Base-by-base conservation (phyloP, 2,888 invertebrate species). In the Drosophila neotestacea region DNA sequence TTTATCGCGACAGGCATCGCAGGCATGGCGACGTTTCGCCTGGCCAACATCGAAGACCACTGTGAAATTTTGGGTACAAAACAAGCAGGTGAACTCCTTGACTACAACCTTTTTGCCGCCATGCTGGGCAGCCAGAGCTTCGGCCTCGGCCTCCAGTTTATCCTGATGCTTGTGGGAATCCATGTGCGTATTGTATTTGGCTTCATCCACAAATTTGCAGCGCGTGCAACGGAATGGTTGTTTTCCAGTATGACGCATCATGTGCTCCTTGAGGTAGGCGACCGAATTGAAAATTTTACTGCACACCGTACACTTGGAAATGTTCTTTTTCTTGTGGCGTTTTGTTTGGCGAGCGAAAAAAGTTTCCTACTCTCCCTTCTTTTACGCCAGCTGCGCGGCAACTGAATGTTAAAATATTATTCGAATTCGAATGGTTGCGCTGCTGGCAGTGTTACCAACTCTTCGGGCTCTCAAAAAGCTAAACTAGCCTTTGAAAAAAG, bases 11-110 rank as follows among this genome's bases (percentile, higher is more conserved):
- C 92, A 92, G 4, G 89, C 73, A 38, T 92, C 92, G 70, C 92
- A 92, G 4, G 92, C 92, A 65, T 92, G 92, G 38, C 92, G 92
- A 0, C 92, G 90, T 66, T 92, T 92, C 10, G 92, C 92, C 64
- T 91, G 90, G 0, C 92, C 91, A 0, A 90, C 91, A 47, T 92
- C 92, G 30, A 92, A 92, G 4, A 91, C 91, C 0, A 92, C 92
- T 0, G 92, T 92, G n/a, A 92, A 92, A 58, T 86, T 90, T 47
- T 91, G 79, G 0, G 90, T 77, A 50, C 92, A 92, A 44, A 92
- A 92, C 2, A 92, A 92, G 67, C 92, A 92, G 3, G 85, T 90
- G 62, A 92, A 92, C 58, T 92, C 92, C 62, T 92, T 92, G 13
- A 92, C 89, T 1, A 92, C 85, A 6, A 91, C 91, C 73, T 92